Percentiles rank a stretch among this genome's conserved stretches.
Evolutionary conservation across 1,140 invertebrate genomes (phyloP).

Genomic region (Tetramorium parvispinum): DNA sequence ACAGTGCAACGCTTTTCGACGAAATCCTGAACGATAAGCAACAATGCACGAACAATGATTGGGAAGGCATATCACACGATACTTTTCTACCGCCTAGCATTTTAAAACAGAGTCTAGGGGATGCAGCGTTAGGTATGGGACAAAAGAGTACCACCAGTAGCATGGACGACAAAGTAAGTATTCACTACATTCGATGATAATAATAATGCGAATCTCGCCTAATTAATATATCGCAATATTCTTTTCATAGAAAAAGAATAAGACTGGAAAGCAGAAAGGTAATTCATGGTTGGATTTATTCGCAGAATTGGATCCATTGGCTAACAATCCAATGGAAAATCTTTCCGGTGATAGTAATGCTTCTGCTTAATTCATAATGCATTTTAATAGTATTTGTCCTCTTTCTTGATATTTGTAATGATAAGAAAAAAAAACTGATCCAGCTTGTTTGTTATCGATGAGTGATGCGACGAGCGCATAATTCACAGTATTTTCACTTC

Average conservation of each 20-base stretch:
- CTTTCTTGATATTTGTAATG: slow-evolving; percentile 56
- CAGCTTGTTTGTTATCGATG: slow-evolving; percentile 55
- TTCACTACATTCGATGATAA: not conserved
- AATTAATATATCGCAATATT: slow-evolving; percentile 8
- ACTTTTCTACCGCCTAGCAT: slow-evolving; percentile 83
- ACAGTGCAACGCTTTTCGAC: slow-evolving; percentile 81
- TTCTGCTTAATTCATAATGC: slow-evolving; percentile 76
- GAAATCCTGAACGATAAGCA: slow-evolving; percentile 81
- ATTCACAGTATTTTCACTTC: not conserved
- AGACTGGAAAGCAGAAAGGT: slow-evolving; percentile 78
- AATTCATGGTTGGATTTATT: slow-evolving; percentile 95
- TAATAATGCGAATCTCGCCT: not conserved
- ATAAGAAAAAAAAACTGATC: slow-evolving; percentile 32
- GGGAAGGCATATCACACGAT: slow-evolving; percentile 79
- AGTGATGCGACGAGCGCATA: slow-evolving; percentile 30
- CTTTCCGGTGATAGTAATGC: slow-evolving; percentile 79
- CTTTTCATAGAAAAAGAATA: slow-evolving; percentile 76
- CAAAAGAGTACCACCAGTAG: slow-evolving; percentile 52
- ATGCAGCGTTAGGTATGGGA: slow-evolving; percentile 70
- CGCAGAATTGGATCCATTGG: slow-evolving; percentile 96
- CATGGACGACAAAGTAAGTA: slow-evolving; percentile 66
- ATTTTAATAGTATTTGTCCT: slow-evolving; percentile 39
- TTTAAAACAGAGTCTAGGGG: slow-evolving; percentile 83
- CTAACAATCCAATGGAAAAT: slow-evolving; percentile 87
- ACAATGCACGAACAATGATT: slow-evolving; percentile 72